phyloP scores from a whole-genome alignment of 2,113 vertebrate species.

The Candoia aspera region DNA sequence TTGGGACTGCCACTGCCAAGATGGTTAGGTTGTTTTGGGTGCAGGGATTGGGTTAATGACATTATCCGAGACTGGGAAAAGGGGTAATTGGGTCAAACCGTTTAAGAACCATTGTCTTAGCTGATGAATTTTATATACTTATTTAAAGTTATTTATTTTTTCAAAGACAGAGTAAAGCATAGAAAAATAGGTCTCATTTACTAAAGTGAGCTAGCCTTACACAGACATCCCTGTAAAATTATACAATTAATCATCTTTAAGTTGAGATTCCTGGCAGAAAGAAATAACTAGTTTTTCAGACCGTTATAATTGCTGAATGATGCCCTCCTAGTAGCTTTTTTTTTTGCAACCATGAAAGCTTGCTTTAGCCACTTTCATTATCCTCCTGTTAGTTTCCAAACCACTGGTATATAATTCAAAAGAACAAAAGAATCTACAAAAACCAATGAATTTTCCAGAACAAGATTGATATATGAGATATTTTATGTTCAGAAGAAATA shows the following conservation, averaged over 20 bases:
- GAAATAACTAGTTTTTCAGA: neutral
- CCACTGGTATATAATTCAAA: neutral
- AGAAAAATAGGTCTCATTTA: neutral
- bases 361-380: neutral
- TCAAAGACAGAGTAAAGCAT: neutral
- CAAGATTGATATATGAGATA: neutral
- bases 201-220: neutral
- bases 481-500: neutral
- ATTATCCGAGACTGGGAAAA: no score
- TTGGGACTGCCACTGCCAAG: no score
- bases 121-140: neutral
- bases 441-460: neutral
- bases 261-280: neutral
- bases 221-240: neutral
- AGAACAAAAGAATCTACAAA: neutral
- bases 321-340: neutral
- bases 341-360: neutral
- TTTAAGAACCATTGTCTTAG: neutral
- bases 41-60: no score
- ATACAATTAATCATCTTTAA: neutral
- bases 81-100: no score
- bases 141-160: neutral
- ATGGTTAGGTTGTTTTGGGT: no score
- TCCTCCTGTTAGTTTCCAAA: neutral
- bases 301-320: neutral